Percentiles rank a stretch among this genome's conserved stretches.
These are phyloP conservation scores for Pitangus sulphuratus DNA, from an alignment of 2,797 vertebrate genomes.

Conservation along the genomic window DNA sequence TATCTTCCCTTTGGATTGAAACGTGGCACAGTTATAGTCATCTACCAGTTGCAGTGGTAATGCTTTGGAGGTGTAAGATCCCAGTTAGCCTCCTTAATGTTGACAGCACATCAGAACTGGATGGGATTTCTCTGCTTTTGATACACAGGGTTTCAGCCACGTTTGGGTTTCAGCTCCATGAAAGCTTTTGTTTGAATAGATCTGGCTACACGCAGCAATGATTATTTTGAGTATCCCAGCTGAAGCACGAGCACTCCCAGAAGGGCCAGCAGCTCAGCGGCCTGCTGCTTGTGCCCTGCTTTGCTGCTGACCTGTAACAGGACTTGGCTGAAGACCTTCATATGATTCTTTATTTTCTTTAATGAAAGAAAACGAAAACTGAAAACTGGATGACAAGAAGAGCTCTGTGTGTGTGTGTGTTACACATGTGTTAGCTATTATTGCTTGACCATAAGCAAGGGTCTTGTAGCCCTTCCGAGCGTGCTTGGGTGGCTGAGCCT, in stretches of 20 bases:
- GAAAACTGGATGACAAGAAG: background rate
- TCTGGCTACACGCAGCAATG: background rate
- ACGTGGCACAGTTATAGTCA: background rate
- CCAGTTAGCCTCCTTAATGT: background rate
- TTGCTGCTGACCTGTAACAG: background rate
- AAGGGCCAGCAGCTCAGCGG: background rate
- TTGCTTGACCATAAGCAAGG: background rate
- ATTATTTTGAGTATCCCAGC: background rate
- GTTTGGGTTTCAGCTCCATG: background rate
- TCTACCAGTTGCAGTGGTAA: background rate
- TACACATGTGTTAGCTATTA: rapidly evolving
- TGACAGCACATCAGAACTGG: background rate
- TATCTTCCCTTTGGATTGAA: background rate
- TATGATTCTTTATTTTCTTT: background rate
- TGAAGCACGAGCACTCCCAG: rapidly evolving
- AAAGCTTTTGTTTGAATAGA: background rate
- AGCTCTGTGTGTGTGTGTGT: background rate
- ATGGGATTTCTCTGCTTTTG: background rate
- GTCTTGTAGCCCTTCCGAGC: background rate
- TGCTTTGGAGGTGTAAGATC: background rate
- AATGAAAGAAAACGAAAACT: background rate
- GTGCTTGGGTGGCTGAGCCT: background rate
- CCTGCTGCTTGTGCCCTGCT: background rate
- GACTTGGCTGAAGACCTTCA: background rate
- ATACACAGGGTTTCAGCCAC: background rate